Conservation (phyloP, 2,113 vertebrate species). For the Apteryx owenii region DNA sequence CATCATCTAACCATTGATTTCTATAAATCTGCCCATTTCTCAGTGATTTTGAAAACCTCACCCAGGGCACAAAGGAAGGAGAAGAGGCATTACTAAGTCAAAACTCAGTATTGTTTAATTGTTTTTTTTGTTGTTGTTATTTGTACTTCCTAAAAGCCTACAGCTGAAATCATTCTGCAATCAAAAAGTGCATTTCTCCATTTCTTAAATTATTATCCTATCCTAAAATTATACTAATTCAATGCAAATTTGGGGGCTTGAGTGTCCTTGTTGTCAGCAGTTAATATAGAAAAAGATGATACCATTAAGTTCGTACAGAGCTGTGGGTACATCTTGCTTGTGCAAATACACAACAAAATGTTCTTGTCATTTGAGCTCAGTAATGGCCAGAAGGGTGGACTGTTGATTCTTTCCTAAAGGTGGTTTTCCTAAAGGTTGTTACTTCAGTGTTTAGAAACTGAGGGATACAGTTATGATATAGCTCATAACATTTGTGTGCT, state of each 20-base stretch:
- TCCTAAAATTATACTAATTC: background rate
- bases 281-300: background rate
- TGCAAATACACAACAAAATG: background rate
- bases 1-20: background rate
- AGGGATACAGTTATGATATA: background rate
- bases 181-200: background rate
- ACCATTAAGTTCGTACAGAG: background rate
- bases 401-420: background rate
- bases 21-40: background rate
- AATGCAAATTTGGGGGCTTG: background rate
- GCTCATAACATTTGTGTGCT: background rate
- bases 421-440: background rate
- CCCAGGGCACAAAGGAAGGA: background rate
- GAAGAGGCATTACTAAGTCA: background rate
- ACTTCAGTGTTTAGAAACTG: background rate
- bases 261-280: background rate
- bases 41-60: background rate
- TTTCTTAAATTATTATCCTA: background rate
- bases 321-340: background rate
- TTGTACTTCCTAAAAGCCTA: background rate
- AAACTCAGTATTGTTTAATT: background rate
- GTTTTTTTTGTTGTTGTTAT: background rate
- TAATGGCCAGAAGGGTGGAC: background rate
- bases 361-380: background rate
- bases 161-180: background rate